A percentile compares a stretch with the other conserved stretches of the same genome.
phyloP scores from a whole-genome alignment of 2,888 invertebrate genomes.

The Drosophila diplacantha region DNA sequence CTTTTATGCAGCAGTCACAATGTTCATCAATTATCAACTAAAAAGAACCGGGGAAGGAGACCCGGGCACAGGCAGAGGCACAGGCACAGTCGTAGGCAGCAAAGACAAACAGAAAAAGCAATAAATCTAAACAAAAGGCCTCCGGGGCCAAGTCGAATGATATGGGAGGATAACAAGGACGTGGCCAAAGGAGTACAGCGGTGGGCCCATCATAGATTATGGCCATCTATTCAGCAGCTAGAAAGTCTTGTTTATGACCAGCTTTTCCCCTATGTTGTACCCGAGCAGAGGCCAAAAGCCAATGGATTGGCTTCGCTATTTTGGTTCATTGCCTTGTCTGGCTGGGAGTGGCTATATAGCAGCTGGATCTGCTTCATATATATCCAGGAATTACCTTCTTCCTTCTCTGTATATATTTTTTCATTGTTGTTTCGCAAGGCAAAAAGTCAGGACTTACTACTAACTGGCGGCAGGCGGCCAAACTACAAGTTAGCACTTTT shows the following conservation, averaged over 20 bases:
- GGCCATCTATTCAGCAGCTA: slow-evolving; percentile 31
- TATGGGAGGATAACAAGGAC: slow-evolving; percentile 31
- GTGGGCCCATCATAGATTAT: slow-evolving; percentile 26
- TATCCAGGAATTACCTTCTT: slow-evolving; percentile 9
- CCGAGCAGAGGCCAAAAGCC: slow-evolving; percentile 9
- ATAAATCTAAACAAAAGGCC: slow-evolving; percentile 66
- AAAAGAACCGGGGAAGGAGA: slow-evolving; percentile 39
- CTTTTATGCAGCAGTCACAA: slow-evolving; percentile 45
- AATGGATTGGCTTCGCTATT: slow-evolving; percentile 21
- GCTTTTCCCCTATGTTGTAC: slow-evolving; percentile 1
- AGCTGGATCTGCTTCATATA: slow-evolving; percentile 14
- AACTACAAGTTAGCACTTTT: slow-evolving; percentile 32
- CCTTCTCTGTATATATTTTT: background rate
- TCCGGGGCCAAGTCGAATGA: slow-evolving; percentile 42
- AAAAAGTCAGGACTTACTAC: slow-evolving; percentile 19
- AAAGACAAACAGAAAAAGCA: slow-evolving; percentile 43
- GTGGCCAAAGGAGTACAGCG: slow-evolving; percentile 6
- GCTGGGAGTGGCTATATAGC: slow-evolving; percentile 7
- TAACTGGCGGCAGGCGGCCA: slow-evolving; percentile 11
- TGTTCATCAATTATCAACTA: slow-evolving; percentile 69
- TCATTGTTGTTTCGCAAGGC: background rate
- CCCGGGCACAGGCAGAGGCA: slow-evolving; percentile 21
- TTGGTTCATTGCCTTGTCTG: slow-evolving; percentile 17
- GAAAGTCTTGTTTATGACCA: slow-evolving; percentile 36
- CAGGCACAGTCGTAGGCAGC: slow-evolving; percentile 1